A percentile compares a stretch with the other conserved stretches of the same genome.
Evolutionary conservation across 2,888 invertebrate species (phyloP).

Genomic region (Morinoia aosen): DNA sequence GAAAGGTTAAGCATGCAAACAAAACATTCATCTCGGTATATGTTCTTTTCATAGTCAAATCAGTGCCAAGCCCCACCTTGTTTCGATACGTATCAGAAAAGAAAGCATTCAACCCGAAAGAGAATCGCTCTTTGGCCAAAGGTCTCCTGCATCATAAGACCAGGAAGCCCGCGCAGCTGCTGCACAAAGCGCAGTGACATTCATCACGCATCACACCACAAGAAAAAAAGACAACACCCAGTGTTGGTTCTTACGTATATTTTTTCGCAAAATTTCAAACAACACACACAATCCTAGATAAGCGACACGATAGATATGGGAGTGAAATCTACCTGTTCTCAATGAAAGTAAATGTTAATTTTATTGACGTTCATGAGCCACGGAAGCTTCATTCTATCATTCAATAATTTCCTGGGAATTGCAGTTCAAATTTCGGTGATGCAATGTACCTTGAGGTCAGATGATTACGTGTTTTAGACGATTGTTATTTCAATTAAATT

Average conservation of each 20-base stretch:
- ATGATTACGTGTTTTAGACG: neutral
- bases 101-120: neutral
- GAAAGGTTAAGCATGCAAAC: neutral
- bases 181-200: neutral
- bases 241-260: neutral
- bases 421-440: neutral
- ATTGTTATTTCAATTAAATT: neutral
- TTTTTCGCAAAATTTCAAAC: neutral
- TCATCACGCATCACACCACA: neutral
- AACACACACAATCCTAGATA: neutral
- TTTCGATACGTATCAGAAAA: neutral
- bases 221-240: neutral
- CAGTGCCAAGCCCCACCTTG: neutral
- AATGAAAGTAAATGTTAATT: neutral
- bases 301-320: neutral
- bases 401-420: neutral
- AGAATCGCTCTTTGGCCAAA: neutral
- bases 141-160: conserved; percentile 2
- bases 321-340: neutral
- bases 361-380: neutral
- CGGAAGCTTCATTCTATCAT: neutral
- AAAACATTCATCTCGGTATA: neutral
- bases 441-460: neutral
- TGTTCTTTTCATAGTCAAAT: neutral
- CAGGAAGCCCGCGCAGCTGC: neutral